Evolutionary conservation across 2,888 invertebrate genomes (phyloP).

Genomic region (Melanotus villosus): DNA sequence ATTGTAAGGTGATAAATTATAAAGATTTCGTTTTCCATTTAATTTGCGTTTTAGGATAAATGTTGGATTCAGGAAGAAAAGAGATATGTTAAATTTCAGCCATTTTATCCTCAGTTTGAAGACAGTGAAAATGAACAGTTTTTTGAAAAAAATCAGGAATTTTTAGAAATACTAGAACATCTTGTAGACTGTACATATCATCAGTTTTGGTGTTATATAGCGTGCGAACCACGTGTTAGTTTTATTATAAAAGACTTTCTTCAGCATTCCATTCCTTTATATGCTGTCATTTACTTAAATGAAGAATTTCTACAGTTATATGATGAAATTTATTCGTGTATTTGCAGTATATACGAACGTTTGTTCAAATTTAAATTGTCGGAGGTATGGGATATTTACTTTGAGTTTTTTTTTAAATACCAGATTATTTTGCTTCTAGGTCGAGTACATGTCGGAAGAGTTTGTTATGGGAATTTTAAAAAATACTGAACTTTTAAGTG

Average conservation of each 20-base stretch:
- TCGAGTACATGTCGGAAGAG: constrained; percentile 61
- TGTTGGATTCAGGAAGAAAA: constrained; percentile 60
- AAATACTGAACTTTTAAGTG: constrained; percentile 60
- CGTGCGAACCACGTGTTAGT: constrained; percentile 59
- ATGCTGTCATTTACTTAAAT: constrained; percentile 63
- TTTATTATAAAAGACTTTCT: constrained; percentile 61
- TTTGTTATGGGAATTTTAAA: constrained; percentile 59
- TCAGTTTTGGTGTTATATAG: constrained; percentile 66
- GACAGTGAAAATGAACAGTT: constrained; percentile 59
- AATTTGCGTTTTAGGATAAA: constrained; percentile 45
- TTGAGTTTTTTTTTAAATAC: constrained; percentile 17
- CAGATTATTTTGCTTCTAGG: constrained; percentile 54
- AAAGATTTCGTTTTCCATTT: not conserved
- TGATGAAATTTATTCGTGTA: constrained; percentile 74
- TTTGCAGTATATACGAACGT: constrained; percentile 82
- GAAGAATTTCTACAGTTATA: constrained; percentile 70
- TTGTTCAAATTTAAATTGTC: constrained; percentile 86
- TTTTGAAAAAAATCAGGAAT: constrained; percentile 58
- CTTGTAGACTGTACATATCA: constrained; percentile 63
- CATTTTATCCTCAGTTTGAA: constrained; percentile 58
- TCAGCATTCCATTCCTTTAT: constrained; percentile 63
- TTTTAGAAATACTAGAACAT: constrained; percentile 60
- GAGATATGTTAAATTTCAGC: constrained; percentile 57
- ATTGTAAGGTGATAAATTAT: constrained; percentile 54
- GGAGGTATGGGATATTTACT: constrained; percentile 69